Percentiles rank a stretch among this genome's conserved stretches.
phyloP scores from a whole-genome alignment of 2,113 vertebrate species.

The Rutilus rutilus region DNA sequence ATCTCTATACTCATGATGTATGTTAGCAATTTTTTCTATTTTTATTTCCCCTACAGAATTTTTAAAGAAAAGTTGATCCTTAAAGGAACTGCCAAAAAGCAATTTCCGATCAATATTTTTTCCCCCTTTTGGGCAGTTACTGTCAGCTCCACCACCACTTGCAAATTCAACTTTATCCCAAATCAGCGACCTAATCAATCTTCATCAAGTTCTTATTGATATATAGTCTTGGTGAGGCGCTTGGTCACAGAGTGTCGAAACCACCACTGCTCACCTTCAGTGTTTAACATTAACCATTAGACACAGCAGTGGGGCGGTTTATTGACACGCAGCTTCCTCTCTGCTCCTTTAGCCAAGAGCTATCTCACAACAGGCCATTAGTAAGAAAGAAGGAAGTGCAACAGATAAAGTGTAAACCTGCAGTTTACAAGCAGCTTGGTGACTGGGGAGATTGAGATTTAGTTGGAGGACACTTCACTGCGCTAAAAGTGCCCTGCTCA shows the following conservation, averaged over 20 bases:
- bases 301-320: conserved; percentile 27
- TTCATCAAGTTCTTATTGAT: not conserved
- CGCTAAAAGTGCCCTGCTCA: conserved; percentile 42
- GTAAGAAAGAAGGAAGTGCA: conserved; percentile 45
- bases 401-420: conserved; percentile 17
- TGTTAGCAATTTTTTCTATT: not conserved
- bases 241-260: not conserved
- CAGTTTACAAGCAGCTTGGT: conserved; percentile 13
- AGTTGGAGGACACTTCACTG: conserved; percentile 48
- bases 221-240: not conserved
- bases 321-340: conserved; percentile 34
- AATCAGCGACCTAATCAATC: not conserved
- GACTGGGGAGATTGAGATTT: conserved; percentile 44
- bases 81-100: not conserved
- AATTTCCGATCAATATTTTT: not conserved
- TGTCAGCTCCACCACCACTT: not conserved
- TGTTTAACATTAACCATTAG: conserved; percentile 12
- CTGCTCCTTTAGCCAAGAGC: conserved; percentile 24
- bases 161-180: not conserved
- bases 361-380: conserved; percentile 60
- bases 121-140: not conserved
- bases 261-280: conserved; percentile 8
- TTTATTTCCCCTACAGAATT: not conserved
- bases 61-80: not conserved
- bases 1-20: not conserved